Base-by-base conservation (phyloP, 92 coral and sea anemone species). In the Isaurus tuberculatus region DNA sequence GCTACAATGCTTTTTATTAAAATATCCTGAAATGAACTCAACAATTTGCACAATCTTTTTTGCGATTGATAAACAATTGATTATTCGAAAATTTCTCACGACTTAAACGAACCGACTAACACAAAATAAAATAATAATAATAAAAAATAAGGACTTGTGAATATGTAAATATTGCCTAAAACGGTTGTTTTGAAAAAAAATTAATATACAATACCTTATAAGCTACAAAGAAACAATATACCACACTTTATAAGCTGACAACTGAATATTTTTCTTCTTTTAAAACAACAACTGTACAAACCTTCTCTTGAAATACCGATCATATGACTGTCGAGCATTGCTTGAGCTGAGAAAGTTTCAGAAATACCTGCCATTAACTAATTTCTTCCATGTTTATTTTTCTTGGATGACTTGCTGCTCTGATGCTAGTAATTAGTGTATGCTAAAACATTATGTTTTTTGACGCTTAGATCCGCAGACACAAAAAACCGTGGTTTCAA, bases 241-340 rank as follows among this genome's bases (percentile, higher is more conserved):
- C n/a, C n/a, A n/a, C n/a, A n/a, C n/a, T 40, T 40, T 49, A 19
- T 15, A 55, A 55, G 7, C 6, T 19, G 7, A 32, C 5, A 67
- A 67, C 46, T 55, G 1, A 11, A 51, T 6, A 5, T 15, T 51
- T 51, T 19, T 51, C 14, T 51, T 16, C 16, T 55, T 3, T 19
- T 55, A 19, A 60, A 36, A 43, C 10, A 22, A 57, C 1, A 70
- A 72, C 5, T 25, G 30, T 23, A 80, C 70, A 36, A 29, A 84
- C 66, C 71, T 66, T 79, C 84, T 36, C 49, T 48, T 31, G 84
- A 60, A 23, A 77, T 87, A 36, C 80, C 72, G 37, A 79, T 79
- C 88, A 91, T 84, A 49, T 89, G 97, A 66, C 92, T 84, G 84
- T 91, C 94, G 79, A 90, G 70, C 97, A 93, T 93, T 72, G 94